Evolutionary conservation across 2,113 vertebrate genomes (phyloP).

Genomic region (Probosciger aterrimus): DNA sequence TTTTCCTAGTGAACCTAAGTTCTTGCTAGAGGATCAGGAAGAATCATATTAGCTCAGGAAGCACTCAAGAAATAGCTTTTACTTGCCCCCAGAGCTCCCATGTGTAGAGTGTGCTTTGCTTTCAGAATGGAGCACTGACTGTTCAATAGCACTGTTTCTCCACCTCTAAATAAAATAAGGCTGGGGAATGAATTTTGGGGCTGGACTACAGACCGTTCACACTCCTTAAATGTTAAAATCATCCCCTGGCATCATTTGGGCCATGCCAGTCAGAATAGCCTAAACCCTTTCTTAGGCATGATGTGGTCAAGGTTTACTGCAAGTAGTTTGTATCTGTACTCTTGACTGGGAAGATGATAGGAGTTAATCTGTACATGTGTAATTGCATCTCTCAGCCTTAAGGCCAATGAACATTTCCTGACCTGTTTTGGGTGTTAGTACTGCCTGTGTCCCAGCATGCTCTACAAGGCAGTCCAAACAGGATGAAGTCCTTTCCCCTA

Average conservation of each 20-base stretch:
- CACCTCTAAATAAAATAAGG: neutral
- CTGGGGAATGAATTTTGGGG: neutral
- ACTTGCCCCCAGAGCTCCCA: neutral
- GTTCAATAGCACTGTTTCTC: neutral
- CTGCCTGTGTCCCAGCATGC: neutral
- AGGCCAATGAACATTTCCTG: neutral
- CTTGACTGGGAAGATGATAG: neutral
- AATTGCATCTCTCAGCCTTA: neutral
- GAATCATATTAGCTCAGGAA: neutral
- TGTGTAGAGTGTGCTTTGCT: neutral
- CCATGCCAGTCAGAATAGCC: neutral
- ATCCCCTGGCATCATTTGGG: neutral
- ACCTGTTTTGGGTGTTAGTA: neutral
- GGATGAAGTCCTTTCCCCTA: neutral
- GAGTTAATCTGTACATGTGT: neutral
- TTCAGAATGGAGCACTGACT: neutral
- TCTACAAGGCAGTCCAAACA: neutral
- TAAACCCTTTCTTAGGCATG: neutral
- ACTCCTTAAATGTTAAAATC: neutral
- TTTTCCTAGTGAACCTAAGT: neutral
- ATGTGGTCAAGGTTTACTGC: neutral
- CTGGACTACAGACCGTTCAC: accelerated
- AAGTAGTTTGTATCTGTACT: neutral
- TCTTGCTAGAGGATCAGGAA: neutral
- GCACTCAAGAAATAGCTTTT: neutral